Conservation (phyloP, 2,113 vertebrate genomes). For the Lepisosteus osseus region DNA sequence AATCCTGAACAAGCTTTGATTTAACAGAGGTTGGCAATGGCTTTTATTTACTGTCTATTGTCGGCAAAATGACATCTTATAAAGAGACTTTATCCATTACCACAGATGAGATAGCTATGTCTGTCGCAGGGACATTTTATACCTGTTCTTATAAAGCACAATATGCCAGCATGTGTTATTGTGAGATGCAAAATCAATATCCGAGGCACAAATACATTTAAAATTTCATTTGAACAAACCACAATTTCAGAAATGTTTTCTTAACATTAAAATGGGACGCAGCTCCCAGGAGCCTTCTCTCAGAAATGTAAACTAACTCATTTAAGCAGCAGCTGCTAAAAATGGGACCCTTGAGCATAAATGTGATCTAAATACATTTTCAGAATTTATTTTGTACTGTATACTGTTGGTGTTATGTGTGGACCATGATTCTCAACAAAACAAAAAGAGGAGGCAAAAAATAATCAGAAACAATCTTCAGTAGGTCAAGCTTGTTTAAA, state of each 20-base stretch:
- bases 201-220: conserved; percentile 72
- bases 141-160: conserved; percentile 77
- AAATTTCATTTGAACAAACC: conserved; percentile 72
- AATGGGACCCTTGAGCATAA: conserved; percentile 14
- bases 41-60: conserved; percentile 95
- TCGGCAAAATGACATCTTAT: conserved; percentile 86
- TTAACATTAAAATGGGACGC: conserved; percentile 9
- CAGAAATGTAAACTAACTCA: conserved; percentile 18
- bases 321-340: conserved; percentile 20
- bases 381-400: conserved; percentile 1
- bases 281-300: conserved; percentile 10
- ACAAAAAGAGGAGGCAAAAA: no score
- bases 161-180: conserved; percentile 70
- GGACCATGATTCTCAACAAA: no score
- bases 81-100: conserved; percentile 85
- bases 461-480: no score
- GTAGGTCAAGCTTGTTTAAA: no score
- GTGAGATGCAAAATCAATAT: conserved; percentile 87
- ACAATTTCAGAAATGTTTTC: conserved; percentile 25
- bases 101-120: conserved; percentile 73
- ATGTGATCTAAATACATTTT: conserved; percentile 20
- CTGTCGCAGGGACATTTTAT: conserved; percentile 79
- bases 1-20: conserved; percentile 91
- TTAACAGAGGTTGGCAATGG: conserved; percentile 89
- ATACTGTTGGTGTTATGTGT: no score